These are phyloP conservation scores for Sisyra nigra DNA, from an alignment of 2,888 invertebrate species.

Conservation along the genomic window DNA sequence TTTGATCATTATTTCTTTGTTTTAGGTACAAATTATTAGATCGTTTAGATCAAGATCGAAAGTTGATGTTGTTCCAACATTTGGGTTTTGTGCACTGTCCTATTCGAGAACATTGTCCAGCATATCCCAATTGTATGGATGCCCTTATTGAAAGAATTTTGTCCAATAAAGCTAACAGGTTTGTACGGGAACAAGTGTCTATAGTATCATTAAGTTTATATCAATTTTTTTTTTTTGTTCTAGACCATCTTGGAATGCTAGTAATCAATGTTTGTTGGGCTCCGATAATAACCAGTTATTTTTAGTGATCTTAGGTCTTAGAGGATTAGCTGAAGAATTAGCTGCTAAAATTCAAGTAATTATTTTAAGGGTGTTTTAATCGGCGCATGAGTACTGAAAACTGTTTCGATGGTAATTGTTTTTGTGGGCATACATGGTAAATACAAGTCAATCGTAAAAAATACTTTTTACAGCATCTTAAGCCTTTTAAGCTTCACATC, in stretches of 20 bases:
- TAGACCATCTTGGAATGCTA: slow-evolving; percentile 45
- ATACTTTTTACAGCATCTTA: no score
- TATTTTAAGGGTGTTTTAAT: no score
- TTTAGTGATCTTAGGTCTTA: slow-evolving; percentile 74
- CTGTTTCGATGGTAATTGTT: neutral
- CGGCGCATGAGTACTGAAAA: no score
- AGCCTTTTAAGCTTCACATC: no score
- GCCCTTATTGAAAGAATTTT: slow-evolving; percentile 55
- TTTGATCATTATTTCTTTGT: no score
- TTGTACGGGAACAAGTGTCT: no score
- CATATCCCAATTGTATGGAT: slow-evolving; percentile 70
- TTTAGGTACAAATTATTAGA: slow-evolving; percentile 82
- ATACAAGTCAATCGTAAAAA: no score
- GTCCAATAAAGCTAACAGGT: slow-evolving; percentile 42
- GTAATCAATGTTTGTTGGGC: slow-evolving; percentile 45
- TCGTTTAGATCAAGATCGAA: slow-evolving; percentile 85
- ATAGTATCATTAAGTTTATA: slow-evolving; percentile 7
- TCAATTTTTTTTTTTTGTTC: slow-evolving; percentile 20
- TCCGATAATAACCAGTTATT: slow-evolving; percentile 62
- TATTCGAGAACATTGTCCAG: slow-evolving; percentile 86
- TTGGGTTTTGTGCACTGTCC: slow-evolving; percentile 92
- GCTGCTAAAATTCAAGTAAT: slow-evolving; percentile 62
- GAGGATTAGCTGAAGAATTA: slow-evolving; percentile 74
- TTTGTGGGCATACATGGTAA: no score
- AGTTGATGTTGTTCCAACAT: slow-evolving; percentile 88